Conservation (phyloP, 2,797 vertebrate species). For the Todus mexicanus region DNA sequence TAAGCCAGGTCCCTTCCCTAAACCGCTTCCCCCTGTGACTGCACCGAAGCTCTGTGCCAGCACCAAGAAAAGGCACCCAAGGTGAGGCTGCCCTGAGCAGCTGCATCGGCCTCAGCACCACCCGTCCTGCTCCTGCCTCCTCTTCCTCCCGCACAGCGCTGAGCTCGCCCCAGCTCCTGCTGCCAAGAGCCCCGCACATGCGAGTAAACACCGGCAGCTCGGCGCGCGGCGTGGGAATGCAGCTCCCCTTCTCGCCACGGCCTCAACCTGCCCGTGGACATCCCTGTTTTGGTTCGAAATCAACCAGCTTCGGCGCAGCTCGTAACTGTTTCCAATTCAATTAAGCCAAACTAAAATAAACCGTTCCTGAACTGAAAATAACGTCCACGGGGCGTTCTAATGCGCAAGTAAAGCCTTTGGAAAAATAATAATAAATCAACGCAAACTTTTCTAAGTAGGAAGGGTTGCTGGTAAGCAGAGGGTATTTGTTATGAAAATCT, state of each 20-base stretch:
- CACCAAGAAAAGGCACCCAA: background rate
- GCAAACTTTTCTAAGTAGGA: conserved; percentile 27
- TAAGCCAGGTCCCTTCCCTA: background rate
- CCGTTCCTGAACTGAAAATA: conserved; percentile 38
- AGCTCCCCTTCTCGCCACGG: background rate
- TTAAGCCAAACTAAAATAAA: conserved; percentile 48
- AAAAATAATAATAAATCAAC: conserved; percentile 52
- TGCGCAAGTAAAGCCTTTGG: conserved; percentile 35
- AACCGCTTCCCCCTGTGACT: background rate
- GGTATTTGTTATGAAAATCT: conserved; percentile 27
- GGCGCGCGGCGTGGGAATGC: rapidly evolving
- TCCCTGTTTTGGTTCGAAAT: background rate
- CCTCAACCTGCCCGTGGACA: background rate
- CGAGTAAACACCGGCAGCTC: background rate
- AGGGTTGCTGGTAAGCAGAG: conserved; percentile 12
- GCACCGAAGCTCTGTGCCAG: background rate
- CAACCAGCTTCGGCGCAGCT: background rate
- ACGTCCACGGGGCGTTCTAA: conserved; percentile 13
- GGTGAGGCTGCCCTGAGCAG: background rate
- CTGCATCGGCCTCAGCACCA: background rate
- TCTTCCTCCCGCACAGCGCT: rapidly evolving
- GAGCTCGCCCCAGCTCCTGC: background rate
- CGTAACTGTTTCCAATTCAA: conserved; percentile 40
- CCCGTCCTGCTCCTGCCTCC: background rate
- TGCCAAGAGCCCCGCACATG: background rate